Evolutionary conservation across 2,888 invertebrate genomes (phyloP).

Genomic region (Ceriagrion tenellum): DNA sequence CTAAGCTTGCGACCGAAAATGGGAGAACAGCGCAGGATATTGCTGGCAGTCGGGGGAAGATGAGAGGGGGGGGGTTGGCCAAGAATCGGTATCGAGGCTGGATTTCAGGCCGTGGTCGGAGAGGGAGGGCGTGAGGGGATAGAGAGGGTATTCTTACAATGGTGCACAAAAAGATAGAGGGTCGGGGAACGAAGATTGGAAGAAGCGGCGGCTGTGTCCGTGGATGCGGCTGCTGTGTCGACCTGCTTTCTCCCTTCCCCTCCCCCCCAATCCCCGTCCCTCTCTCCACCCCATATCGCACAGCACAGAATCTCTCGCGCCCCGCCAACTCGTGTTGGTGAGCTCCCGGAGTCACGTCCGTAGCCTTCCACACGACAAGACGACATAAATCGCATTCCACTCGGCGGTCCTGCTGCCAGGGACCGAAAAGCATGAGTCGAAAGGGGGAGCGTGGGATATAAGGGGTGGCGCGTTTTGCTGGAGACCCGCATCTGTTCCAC

Average conservation of each 20-base stretch:
- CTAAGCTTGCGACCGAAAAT: background rate
- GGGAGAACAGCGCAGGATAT: background rate
- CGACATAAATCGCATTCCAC: conserved; percentile 65
- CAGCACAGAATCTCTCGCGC: no score
- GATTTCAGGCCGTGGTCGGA: background rate
- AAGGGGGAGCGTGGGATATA: background rate
- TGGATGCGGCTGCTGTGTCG: background rate
- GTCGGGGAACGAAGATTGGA: background rate
- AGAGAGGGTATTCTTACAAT: background rate
- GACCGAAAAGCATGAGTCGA: conserved; percentile 43
- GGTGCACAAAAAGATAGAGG: background rate
- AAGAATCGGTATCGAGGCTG: background rate
- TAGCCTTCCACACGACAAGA: conserved; percentile 52
- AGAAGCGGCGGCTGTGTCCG: background rate
- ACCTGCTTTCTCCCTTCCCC: conserved; percentile 29
- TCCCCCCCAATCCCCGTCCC: background rate
- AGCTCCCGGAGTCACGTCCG: conserved; percentile 42
- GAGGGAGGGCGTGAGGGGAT: background rate
- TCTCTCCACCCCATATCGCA: no score
- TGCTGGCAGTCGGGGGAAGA: background rate
- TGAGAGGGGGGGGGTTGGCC: background rate
- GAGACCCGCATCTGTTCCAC: conserved; percentile 56
- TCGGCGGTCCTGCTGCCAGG: conserved; percentile 13
- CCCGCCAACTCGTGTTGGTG: background rate
- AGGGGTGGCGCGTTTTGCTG: background rate